Evolutionary conservation across 1,140 invertebrate species (phyloP), one percentile per base, ranked within the genome.

Genomic region (Bradynema listronoti): DNA sequence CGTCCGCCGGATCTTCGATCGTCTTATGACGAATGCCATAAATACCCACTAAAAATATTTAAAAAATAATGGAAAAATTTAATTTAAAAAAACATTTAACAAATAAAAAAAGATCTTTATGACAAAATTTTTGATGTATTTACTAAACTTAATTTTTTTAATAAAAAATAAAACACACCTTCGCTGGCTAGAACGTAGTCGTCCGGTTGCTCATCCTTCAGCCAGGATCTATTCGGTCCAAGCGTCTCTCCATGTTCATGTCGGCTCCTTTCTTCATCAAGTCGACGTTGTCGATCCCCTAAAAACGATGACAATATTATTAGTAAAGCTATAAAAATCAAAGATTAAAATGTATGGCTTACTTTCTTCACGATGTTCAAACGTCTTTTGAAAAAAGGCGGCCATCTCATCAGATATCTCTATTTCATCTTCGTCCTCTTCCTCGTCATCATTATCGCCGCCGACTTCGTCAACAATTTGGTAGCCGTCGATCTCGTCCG

Each of bases 281-380:
- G 5, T 24, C 34, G 16, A 24, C 47, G 47, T n/a, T 24, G 16
- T 27, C 34, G 29, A 30, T 50, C 47, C 34, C 47, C 47, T 50
- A 2, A 50, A 50, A 4, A 19, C 34, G 9, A 5, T 27, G 16
- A 25, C 34, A 25, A 30, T 24, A 4, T 47, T 29, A n/a, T n/a
- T n/a, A n/a, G n/a, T 22, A 25, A 25, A 50, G 16, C 3, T 50
- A 4, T 2, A 27, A 4, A 30, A 50, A 30, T 4, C 34, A 22
- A 22, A 22, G 42, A 3, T 43, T 22, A 43, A 43, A 43, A 43
- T 27, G 9, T 27, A 43, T 9, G 42, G 4, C 42, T 43, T 9
- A 50, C 47, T 50, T 50, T 50, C n/a, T 25, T 50, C 34, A 32
- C 47, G 47, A 27, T 50, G 47, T 3, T 50, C 47, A 25, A 50